A percentile compares a stretch with the other conserved stretches of the same genome.
Conservation (phyloP, 2,888 invertebrate species). For the Shargacucullia verbasci region DNA sequence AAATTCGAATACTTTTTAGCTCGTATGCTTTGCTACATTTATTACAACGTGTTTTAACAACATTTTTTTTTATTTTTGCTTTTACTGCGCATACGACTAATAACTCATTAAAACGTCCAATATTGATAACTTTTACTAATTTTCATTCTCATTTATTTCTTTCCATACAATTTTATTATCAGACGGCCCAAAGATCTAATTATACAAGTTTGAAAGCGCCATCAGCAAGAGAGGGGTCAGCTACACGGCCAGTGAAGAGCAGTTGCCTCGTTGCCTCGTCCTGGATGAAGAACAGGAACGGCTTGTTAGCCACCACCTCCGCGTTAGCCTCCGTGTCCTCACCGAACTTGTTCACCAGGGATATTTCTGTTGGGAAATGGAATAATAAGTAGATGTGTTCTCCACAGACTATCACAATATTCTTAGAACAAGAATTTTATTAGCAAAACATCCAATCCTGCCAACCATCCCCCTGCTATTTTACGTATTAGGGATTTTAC, state of each 20-base stretch:
- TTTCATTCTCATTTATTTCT: constrained; percentile 1
- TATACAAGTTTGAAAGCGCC: constrained; percentile 66
- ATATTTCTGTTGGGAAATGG: constrained; percentile 84
- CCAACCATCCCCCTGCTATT: too few species aligned
- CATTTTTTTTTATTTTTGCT: too few species aligned
- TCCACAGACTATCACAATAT: too few species aligned
- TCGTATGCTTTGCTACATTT: too few species aligned
- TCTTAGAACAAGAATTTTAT: too few species aligned
- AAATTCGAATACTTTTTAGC: too few species aligned
- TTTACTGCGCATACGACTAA: too few species aligned
- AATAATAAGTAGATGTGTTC: neutral
- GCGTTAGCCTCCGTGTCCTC: constrained; percentile 86
- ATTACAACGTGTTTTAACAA: too few species aligned
- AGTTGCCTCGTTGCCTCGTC: constrained; percentile 93
- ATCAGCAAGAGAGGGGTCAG: constrained; percentile 87
- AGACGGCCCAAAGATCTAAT: neutral
- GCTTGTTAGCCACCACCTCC: constrained; percentile 92
- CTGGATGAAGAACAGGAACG: constrained; percentile 94
- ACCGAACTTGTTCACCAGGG: constrained; percentile 93
- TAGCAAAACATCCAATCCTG: too few species aligned
- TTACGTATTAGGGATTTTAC: too few species aligned
- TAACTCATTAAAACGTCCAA: too few species aligned
- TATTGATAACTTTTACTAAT: neutral
- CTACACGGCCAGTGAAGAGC: constrained; percentile 92
- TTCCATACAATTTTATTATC: neutral